Evolutionary conservation across 2,113 vertebrate genomes (phyloP).

Genomic region (Sander vitreus): DNA sequence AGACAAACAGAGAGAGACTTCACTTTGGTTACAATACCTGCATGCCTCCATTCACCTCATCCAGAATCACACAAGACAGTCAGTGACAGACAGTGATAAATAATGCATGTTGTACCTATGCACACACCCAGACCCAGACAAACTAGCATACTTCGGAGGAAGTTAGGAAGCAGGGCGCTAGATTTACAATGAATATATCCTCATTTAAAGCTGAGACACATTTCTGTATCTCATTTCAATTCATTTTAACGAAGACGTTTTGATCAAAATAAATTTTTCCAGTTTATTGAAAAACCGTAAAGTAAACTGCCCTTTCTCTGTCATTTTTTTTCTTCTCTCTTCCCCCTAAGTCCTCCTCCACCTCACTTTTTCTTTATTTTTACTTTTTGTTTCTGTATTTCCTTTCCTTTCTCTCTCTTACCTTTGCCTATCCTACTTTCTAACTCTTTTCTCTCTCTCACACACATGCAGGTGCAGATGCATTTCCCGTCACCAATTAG

Average conservation of each 20-base stretch:
- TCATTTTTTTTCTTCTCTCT: too few species aligned
- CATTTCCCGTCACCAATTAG: neutral
- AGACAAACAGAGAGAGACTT: slow-evolving; percentile 22
- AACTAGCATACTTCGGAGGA: neutral
- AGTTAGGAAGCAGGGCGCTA: slow-evolving; percentile 14
- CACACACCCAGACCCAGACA: slow-evolving; percentile 3
- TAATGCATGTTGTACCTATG: slow-evolving; percentile 22
- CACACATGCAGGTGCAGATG: neutral
- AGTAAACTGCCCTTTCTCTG: too few species aligned
- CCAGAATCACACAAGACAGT: neutral
- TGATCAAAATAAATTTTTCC: neutral
- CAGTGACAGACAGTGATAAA: slow-evolving; percentile 12
- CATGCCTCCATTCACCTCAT: slow-evolving; percentile 22
- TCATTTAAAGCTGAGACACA: neutral
- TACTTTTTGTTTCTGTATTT: neutral
- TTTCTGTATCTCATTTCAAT: neutral
- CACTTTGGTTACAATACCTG: slow-evolving; percentile 43
- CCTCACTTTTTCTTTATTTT: neutral
- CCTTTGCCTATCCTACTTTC: neutral
- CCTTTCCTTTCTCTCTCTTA: neutral
- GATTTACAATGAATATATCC: neutral
- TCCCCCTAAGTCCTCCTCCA: neutral
- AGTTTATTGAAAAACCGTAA: neutral
- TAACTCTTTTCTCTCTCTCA: neutral
- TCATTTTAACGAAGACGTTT: neutral